phyloP scores from a whole-genome alignment of 2,797 vertebrate species.

The Melopsittacus undulatus region DNA sequence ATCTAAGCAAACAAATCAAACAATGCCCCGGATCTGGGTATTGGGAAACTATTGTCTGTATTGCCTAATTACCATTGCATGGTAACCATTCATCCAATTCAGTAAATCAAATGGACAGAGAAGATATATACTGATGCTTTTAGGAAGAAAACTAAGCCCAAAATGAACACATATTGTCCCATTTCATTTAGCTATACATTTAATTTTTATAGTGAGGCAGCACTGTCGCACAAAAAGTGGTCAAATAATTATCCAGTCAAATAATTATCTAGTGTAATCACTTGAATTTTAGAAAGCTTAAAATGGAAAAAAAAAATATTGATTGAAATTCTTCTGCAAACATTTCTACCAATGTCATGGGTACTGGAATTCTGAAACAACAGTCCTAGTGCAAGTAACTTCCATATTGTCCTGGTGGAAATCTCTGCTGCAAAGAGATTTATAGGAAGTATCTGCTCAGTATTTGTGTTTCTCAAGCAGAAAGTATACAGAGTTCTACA shows the following conservation, averaged over 20 bases:
- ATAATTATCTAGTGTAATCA: background rate
- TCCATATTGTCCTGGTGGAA: background rate
- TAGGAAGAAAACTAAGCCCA: background rate
- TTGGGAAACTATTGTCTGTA: background rate
- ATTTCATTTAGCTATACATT: background rate
- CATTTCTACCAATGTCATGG: background rate
- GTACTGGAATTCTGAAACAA: background rate
- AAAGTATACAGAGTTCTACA: background rate
- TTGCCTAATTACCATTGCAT: background rate
- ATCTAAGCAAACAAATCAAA: background rate
- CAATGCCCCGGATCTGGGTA: background rate
- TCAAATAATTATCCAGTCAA: background rate
- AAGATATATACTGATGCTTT: background rate
- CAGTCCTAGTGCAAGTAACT: background rate
- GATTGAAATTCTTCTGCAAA: background rate
- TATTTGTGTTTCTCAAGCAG: background rate
- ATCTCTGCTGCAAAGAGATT: background rate
- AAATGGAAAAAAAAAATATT: background rate
- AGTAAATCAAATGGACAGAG: background rate
- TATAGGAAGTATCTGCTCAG: background rate
- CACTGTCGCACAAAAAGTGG: background rate
- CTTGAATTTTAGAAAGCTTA: background rate
- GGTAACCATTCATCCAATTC: background rate
- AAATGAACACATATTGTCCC: background rate
- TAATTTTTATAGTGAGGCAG: background rate